phyloP scores from a whole-genome alignment of 2,797 vertebrate genomes.

The Odontamblyopus rebecca region DNA sequence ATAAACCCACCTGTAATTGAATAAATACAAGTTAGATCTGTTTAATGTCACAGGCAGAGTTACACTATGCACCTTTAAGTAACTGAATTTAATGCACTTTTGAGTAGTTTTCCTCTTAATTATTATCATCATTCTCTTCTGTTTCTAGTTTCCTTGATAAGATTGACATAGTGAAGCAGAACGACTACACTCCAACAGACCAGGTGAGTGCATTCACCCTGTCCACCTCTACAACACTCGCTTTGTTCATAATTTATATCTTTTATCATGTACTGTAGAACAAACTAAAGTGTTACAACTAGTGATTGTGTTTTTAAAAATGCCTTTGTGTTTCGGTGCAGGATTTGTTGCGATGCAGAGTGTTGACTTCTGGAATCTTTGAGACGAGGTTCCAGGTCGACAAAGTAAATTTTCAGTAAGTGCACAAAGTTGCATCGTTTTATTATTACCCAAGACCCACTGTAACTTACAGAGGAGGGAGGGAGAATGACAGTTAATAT shows the following conservation, averaged over 20 bases:
- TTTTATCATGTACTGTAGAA: neutral
- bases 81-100: too few species aligned
- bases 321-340: conserved; percentile 47
- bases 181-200: conserved; percentile 93
- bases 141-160: conserved; percentile 92
- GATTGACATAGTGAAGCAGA: conserved; percentile 94
- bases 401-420: conserved; percentile 99
- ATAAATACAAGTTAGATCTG: too few species aligned
- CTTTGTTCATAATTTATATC: too few species aligned
- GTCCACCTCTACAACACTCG: too few species aligned
- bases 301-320: neutral
- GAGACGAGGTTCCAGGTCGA: conserved; percentile 99
- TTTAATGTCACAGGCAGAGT: too few species aligned
- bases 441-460: too few species aligned
- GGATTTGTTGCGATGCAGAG: conserved; percentile 97
- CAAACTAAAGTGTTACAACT: neutral
- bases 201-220: conserved; percentile 75
- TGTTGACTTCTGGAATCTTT: conserved; percentile 97
- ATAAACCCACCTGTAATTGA: too few species aligned
- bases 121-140: neutral
- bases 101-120: neutral
- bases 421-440: conserved; percentile 19
- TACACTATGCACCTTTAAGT: too few species aligned
- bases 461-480: too few species aligned
- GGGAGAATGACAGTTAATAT: too few species aligned